Evolutionary conservation across 2,888 invertebrate species (phyloP).

Genomic region (Phortica okadai): DNA sequence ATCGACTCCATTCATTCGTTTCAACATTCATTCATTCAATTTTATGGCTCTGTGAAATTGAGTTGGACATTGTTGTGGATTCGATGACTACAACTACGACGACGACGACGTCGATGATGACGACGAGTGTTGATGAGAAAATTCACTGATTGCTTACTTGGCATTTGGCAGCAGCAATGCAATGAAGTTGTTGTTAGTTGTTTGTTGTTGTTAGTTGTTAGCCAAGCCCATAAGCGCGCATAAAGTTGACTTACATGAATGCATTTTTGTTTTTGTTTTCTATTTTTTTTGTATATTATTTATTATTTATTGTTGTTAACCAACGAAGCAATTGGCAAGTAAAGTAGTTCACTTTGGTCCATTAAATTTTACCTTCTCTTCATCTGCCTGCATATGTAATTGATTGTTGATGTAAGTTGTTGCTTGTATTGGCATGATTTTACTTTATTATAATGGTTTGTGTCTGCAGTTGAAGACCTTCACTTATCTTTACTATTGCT

Average conservation of each 20-base stretch:
- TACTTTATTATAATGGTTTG: too few species aligned
- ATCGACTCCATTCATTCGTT: background rate
- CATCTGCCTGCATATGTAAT: too few species aligned
- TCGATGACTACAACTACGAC: slow-evolving; percentile 23
- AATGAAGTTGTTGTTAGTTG: slow-evolving; percentile 16
- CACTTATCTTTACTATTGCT: too few species aligned
- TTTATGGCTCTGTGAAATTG: slow-evolving; percentile 66
- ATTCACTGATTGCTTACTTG: slow-evolving; percentile 1
- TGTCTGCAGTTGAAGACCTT: too few species aligned
- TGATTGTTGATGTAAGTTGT: too few species aligned
- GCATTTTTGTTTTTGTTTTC: background rate
- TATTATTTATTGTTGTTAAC: background rate
- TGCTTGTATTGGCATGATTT: too few species aligned
- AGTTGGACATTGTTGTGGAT: slow-evolving; percentile 67
- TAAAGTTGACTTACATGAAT: background rate
- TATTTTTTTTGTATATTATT: too few species aligned
- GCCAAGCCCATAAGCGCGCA: background rate
- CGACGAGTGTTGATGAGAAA: background rate
- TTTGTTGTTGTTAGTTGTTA: background rate
- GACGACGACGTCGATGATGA: slow-evolving; percentile 39
- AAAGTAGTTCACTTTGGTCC: too few species aligned
- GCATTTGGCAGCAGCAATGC: too few species aligned
- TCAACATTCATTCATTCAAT: slow-evolving; percentile 60
- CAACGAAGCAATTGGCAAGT: background rate
- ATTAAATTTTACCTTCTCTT: too few species aligned